Percentiles rank a stretch among this genome's conserved stretches.
phyloP scores from a whole-genome alignment of 1,140 invertebrate genomes.

The Chrysopa pallens region DNA sequence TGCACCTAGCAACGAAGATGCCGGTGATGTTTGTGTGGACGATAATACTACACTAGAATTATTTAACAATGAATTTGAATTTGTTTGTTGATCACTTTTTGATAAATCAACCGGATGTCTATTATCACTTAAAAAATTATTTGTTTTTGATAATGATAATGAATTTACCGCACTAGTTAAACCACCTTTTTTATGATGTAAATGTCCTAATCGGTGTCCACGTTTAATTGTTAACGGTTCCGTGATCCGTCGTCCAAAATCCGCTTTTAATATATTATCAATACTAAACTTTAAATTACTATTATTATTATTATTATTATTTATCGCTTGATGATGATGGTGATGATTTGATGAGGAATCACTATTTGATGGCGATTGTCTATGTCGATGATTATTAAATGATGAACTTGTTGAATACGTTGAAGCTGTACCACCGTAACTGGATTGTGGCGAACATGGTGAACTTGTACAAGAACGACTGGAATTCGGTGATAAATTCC shows the following conservation, averaged over 20 bases:
- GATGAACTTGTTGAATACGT: not conserved
- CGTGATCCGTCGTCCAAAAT: conserved; percentile 61
- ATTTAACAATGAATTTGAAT: not conserved
- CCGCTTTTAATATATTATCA: conserved; percentile 79
- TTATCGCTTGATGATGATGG: conserved; percentile 17
- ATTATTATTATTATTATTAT: conserved; percentile 36
- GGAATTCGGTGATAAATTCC: not conserved
- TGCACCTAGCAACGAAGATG: not conserved
- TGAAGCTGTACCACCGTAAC: not conserved
- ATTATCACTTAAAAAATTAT: not conserved
- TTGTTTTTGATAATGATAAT: not conserved
- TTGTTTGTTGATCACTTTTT: not conserved
- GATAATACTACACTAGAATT: too few relatives aligned
- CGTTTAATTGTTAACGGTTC: conserved; percentile 45
- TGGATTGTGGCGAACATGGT: not conserved
- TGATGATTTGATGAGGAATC: conserved; percentile 11
- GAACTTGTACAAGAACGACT: not conserved
- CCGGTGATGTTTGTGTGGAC: too few relatives aligned
- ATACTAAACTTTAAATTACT: conserved; percentile 73
- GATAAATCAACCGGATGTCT: not conserved
- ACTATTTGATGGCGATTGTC: conserved; percentile 14
- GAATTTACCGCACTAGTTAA: not conserved
- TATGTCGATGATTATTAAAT: conserved; percentile 6
- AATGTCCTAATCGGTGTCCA: not conserved
- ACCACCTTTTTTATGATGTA: not conserved